Evolutionary conservation across 1,140 invertebrate species (phyloP).

Genomic region (Zaprionus vittiger): DNA sequence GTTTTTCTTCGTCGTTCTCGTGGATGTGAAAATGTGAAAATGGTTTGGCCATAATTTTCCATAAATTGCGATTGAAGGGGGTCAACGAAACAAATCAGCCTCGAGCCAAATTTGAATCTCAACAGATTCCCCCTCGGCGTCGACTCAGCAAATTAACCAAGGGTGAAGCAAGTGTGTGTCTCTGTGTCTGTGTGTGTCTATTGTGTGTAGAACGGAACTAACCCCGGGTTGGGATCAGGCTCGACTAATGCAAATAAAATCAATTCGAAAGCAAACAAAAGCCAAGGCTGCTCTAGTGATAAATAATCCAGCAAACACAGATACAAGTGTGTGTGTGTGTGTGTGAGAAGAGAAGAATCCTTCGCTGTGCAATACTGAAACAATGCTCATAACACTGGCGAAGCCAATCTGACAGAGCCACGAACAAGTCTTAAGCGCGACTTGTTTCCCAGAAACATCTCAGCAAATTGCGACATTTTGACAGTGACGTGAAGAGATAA

Average conservation of each 20-base stretch:
- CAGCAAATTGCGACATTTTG: constrained; percentile 37
- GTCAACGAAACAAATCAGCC: constrained; percentile 37
- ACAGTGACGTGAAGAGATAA: constrained; percentile 51
- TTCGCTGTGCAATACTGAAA: constrained; percentile 15
- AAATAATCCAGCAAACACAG: constrained; percentile 26
- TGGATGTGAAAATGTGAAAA: constrained; percentile 54
- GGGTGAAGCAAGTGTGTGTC: neutral
- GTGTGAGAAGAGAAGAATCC: constrained; percentile 12
- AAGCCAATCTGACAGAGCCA: constrained; percentile 24
- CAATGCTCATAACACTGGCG: constrained; percentile 10
- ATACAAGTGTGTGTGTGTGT: neutral
- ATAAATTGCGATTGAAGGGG: constrained; percentile 51
- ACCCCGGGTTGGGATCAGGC: neutral
- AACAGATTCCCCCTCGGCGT: constrained; percentile 23
- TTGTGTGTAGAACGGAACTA: constrained; percentile 28
- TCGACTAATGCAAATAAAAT: constrained; percentile 24
- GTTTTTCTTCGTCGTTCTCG: constrained; percentile 39
- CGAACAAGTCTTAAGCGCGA: constrained; percentile 7
- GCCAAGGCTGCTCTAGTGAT: constrained; percentile 37
- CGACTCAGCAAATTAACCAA: constrained; percentile 53
- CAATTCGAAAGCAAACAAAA: constrained; percentile 22
- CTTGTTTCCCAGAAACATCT: constrained; percentile 12
- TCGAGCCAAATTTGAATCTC: constrained; percentile 48
- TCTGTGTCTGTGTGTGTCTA: neutral
- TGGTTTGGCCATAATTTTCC: constrained; percentile 53